Conservation (phyloP, 2,888 invertebrate genomes). For the Fragum whitleyi region DNA sequence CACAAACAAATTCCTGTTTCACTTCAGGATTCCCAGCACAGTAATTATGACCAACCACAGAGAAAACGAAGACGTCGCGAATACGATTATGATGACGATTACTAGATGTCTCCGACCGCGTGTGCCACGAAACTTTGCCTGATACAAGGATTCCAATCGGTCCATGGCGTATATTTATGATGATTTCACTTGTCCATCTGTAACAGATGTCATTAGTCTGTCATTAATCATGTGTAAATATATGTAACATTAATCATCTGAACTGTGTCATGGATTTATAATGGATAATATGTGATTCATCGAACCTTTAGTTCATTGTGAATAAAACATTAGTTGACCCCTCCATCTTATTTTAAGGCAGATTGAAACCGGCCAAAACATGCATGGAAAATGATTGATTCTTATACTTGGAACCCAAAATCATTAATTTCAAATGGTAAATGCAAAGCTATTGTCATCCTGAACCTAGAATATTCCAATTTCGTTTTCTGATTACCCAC, state of each 20-base stretch:
- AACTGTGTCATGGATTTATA: neutral
- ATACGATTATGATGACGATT: conserved; percentile 28
- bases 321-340: no score
- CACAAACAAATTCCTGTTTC: no score
- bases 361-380: no score
- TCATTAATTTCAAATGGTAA: no score
- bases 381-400: no score
- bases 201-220: neutral
- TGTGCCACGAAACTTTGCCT: conserved; percentile 4
- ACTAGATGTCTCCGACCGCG: conserved; percentile 12
- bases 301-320: no score
- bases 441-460: no score
- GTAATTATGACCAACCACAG: conserved; percentile 55
- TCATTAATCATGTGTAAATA: neutral
- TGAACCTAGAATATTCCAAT: no score
- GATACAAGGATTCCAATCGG: neutral
- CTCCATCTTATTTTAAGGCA: no score
- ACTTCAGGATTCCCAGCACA: conserved; percentile 65
- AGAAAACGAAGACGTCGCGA: conserved; percentile 54
- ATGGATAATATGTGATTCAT: no score
- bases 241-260: neutral
- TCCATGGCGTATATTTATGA: neutral
- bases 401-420: no score
- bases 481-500: no score
- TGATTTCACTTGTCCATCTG: neutral